Conservation (phyloP, 1,140 invertebrate genomes). For the Hypothenemus hampei region DNA sequence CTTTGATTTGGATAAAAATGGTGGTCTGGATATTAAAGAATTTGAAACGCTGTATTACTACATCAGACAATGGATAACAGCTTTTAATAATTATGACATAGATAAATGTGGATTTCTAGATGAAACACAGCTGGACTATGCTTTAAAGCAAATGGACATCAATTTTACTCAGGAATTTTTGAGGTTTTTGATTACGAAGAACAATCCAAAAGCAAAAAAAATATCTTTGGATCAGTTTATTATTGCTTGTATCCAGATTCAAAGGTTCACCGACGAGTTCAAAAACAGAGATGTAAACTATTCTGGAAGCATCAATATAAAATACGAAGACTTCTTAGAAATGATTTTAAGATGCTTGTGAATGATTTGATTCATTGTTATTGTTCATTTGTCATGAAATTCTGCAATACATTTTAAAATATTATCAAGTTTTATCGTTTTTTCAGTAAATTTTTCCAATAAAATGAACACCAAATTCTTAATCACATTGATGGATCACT, state of each 20-base stretch:
- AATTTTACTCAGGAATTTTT: conserved; percentile 39
- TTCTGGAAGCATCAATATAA: conserved; percentile 37
- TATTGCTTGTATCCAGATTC: conserved; percentile 41
- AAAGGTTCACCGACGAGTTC: conserved; percentile 41
- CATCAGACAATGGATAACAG: conserved; percentile 40
- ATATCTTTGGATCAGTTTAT: conserved; percentile 42
- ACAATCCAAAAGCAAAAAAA: conserved; percentile 35
- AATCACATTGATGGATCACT: too few species aligned
- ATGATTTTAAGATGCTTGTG: conserved; percentile 37
- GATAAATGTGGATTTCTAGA: conserved; percentile 35
- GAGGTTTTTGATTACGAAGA: conserved; percentile 36
- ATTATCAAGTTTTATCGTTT: too few species aligned
- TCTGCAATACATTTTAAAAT: too few species aligned
- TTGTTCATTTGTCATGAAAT: too few species aligned
- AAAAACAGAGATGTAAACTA: conserved; percentile 38
- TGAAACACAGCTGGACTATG: conserved; percentile 35
- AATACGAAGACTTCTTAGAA: conserved; percentile 42
- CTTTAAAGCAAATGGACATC: conserved; percentile 38
- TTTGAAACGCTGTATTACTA: conserved; percentile 40
- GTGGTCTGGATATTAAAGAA: conserved; percentile 40
- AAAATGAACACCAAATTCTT: too few species aligned
- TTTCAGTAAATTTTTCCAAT: too few species aligned
- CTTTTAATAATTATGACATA: conserved; percentile 38
- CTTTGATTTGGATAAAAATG: conserved; percentile 42
- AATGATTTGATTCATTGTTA: conserved; percentile 1